These are phyloP conservation scores for Pterocles gutturalis DNA, from an alignment of 2,113 vertebrate species.

Conservation along the genomic window DNA sequence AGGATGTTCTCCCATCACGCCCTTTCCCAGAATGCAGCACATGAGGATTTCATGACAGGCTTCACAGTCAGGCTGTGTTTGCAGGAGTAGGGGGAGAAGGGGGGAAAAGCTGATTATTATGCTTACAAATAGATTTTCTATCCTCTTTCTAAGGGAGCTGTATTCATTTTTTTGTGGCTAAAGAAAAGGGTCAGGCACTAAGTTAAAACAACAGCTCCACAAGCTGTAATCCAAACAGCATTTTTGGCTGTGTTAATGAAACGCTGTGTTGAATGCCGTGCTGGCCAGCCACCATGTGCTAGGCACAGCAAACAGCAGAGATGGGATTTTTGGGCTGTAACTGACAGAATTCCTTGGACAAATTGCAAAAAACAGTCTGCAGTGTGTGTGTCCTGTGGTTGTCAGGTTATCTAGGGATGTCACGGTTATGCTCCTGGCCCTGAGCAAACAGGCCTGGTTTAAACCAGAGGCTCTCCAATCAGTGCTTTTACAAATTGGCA, in stretches of 20 bases:
- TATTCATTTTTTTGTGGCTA: not conserved
- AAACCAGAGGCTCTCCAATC: not conserved
- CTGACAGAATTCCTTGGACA: not conserved
- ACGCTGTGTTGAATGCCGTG: fast-evolving
- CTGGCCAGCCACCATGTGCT: not conserved
- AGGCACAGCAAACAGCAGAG: not conserved
- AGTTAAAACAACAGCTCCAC: not conserved
- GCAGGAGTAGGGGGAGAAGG: not conserved
- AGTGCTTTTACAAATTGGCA: not conserved
- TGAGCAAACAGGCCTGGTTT: not conserved
- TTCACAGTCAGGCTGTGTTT: constrained; percentile 19
- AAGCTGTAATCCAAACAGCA: not conserved
- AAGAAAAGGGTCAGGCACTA: constrained; percentile 8
- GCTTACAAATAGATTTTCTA: not conserved
- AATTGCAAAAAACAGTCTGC: not conserved
- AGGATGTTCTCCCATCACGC: constrained; percentile 8
- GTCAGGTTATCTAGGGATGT: not conserved
- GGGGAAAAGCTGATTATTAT: not conserved
- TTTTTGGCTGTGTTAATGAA: not conserved
- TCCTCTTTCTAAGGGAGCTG: not conserved
- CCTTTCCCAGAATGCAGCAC: not conserved
- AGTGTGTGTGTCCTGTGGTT: not conserved
- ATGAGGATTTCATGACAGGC: not conserved
- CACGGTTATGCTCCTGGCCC: not conserved
- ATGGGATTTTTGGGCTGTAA: not conserved